Percentiles rank a stretch among this genome's conserved stretches.
These are phyloP conservation scores for Xiphydria camelus DNA, from an alignment of 2,888 invertebrate genomes.

Conservation along the genomic window DNA sequence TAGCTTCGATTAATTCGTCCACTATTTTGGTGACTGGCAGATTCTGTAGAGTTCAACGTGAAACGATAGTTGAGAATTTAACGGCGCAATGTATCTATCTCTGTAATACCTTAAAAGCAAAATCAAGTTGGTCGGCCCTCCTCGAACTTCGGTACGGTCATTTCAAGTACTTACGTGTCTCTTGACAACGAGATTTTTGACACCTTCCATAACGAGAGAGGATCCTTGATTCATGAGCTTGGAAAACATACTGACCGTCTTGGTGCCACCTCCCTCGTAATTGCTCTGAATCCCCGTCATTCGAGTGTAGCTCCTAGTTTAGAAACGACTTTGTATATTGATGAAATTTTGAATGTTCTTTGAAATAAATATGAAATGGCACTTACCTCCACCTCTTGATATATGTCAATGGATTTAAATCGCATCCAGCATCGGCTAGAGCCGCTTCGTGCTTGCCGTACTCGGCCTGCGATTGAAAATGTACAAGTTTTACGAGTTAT, in stretches of 20 bases:
- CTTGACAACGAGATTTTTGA: constrained; percentile 97
- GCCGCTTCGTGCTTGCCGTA: constrained; percentile 82
- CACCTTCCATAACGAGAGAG: constrained; percentile 99
- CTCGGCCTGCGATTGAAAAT: constrained; percentile 67
- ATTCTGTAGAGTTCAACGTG: constrained; percentile 79
- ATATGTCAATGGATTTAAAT: constrained; percentile 82
- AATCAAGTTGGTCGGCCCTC: neutral
- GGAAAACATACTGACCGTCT: constrained; percentile 97
- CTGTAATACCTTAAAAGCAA: constrained; percentile 1
- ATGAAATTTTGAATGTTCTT: neutral
- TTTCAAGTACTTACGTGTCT: constrained; percentile 75
- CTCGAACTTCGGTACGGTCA: neutral
- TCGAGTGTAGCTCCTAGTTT: constrained; percentile 76
- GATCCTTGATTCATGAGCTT: constrained; percentile 97
- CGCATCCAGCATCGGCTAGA: constrained; percentile 79
- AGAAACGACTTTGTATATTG: constrained; percentile 20
- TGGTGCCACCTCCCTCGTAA: constrained; percentile 91
- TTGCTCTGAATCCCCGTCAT: constrained; percentile 75
- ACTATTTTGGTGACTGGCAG: constrained; percentile 92
- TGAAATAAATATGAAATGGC: neutral
- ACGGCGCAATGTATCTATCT: too few relatives aligned
- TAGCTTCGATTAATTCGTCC: constrained; percentile 85
- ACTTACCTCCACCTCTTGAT: constrained; percentile 90
- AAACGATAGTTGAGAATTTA: too few relatives aligned
- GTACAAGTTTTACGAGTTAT: neutral